Conservation (phyloP, 2,888 invertebrate species). For the Phrixothrix hirtus region DNA sequence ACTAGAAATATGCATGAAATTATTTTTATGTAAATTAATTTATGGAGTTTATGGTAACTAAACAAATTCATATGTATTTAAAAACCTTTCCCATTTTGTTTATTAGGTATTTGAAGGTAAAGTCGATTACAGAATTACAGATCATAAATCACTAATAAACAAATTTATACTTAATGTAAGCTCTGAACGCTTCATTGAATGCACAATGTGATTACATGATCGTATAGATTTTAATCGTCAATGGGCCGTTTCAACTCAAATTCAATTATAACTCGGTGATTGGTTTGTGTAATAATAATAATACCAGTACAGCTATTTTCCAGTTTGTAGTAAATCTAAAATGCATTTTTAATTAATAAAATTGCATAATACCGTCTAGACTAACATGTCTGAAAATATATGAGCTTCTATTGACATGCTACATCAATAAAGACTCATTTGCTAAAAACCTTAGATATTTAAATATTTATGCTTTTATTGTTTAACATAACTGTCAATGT, state of each 20-base stretch:
- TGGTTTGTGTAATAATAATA: conserved; percentile 12
- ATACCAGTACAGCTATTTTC: conserved; percentile 6
- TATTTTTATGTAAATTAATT: too few relatives aligned
- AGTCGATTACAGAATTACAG: too few relatives aligned
- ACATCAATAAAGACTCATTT: too few relatives aligned
- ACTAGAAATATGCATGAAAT: too few relatives aligned
- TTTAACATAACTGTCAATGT: not conserved
- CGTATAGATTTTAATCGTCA: conserved; percentile 14
- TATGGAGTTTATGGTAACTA: too few relatives aligned
- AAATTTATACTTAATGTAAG: too few relatives aligned
- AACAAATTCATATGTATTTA: too few relatives aligned
- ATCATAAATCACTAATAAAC: too few relatives aligned
- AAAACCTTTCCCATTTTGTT: too few relatives aligned
- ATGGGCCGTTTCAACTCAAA: conserved; percentile 12
- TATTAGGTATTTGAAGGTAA: too few relatives aligned
- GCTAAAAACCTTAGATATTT: too few relatives aligned
- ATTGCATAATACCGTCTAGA: conserved; percentile 8
- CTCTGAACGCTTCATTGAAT: conserved; percentile 8
- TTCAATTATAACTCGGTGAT: conserved; percentile 14
- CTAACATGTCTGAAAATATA: conserved; percentile 3
- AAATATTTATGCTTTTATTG: not conserved
- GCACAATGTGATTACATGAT: conserved; percentile 12
- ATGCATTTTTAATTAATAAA: conserved; percentile 13
- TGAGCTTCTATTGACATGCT: conserved; percentile 9
- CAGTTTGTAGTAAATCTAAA: conserved; percentile 1